These are phyloP conservation scores for Lymantria dispar DNA, from an alignment of 2,888 invertebrate genomes.

Conservation along the genomic window DNA sequence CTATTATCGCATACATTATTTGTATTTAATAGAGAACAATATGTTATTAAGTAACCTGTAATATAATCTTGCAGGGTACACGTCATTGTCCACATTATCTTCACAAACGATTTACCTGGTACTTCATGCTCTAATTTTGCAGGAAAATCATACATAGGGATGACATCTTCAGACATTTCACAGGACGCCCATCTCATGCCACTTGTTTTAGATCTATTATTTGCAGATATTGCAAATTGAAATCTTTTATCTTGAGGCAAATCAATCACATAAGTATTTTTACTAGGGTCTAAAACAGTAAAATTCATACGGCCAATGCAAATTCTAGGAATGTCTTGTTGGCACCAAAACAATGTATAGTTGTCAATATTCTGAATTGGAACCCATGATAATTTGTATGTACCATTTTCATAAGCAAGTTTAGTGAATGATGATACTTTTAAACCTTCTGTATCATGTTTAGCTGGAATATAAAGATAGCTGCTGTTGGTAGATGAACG, in stretches of 20 bases:
- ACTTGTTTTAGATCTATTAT: conserved; percentile 86
- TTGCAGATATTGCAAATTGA: conserved; percentile 92
- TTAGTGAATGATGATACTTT: conserved; percentile 84
- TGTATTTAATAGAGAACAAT: conserved; percentile 85
- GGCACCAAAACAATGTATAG: conserved; percentile 93
- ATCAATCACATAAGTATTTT: conserved; percentile 82
- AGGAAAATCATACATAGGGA: conserved; percentile 81
- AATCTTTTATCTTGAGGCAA: conserved; percentile 83
- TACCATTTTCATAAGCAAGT: conserved; percentile 86
- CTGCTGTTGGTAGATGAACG: conserved; percentile 83
- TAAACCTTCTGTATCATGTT: conserved; percentile 70
- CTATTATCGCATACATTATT: conserved; percentile 80
- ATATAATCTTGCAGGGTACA: conserved; percentile 88
- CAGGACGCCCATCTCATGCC: conserved; percentile 94
- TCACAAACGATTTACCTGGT: conserved; percentile 64
- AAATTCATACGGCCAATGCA: conserved; percentile 81
- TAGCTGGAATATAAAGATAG: conserved; percentile 83
- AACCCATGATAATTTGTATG: conserved; percentile 90
- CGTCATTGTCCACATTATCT: conserved; percentile 88
- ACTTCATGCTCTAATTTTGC: conserved; percentile 58
- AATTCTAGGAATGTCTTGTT: conserved; percentile 63
- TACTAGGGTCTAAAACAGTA: conserved; percentile 55
- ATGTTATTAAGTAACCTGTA: conserved; percentile 88
- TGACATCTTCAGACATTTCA: conserved; percentile 70
- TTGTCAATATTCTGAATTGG: conserved; percentile 81